Base-by-base conservation (phyloP, 2,888 invertebrate genomes). In the Seira musarum region DNA sequence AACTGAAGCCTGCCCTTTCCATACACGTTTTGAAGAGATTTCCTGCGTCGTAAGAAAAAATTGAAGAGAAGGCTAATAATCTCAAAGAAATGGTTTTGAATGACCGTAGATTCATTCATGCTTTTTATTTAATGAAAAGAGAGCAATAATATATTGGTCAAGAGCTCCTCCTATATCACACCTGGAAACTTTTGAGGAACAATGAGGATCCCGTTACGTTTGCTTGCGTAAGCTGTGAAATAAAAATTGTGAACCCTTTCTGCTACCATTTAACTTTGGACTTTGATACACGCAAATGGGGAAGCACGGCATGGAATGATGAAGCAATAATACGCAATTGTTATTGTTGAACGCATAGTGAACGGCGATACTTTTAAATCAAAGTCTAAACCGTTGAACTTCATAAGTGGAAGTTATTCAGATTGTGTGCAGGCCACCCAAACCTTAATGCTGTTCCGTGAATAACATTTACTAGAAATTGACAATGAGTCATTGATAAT, bases 81-180 rank as follows among this genome's bases (percentile, higher is more conserved):
- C 53, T 40, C 57, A 19, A 3, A 17, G 35, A 61, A n/a, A 1
- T 30, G 30, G 60, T 15, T 19, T 17, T 35, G 22, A 15, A 60
- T 24, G 57, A 30, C 64, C 35, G 40, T 22, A 49, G 17, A 63
- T 10, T 21, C 72, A 72, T 49, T 64, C 17, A 35, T 72, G n/a
- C 30, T 65, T 2, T 49, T 25, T 13, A 46, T n/a, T 63, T 57
- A 15, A 19, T 61, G n/a, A 60, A 66, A 66, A 22, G 40, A 60
- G 25, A 53, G 53, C 53, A 53, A 53, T 53, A 53, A 19, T 8
- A 76, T 76, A 40, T 77, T 77, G 77, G 77, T 77, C 77, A 77
- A 77, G 77, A 69, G 70, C 70, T 70, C 70, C 77, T 77, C 70
- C 70, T 77, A 30, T 61, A 65, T 77, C 70, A 77, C 77, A 77